Evolutionary conservation across 2,113 vertebrate species (phyloP), one percentile per base, ranked within the genome.

Genomic region (Egretta garzetta): DNA sequence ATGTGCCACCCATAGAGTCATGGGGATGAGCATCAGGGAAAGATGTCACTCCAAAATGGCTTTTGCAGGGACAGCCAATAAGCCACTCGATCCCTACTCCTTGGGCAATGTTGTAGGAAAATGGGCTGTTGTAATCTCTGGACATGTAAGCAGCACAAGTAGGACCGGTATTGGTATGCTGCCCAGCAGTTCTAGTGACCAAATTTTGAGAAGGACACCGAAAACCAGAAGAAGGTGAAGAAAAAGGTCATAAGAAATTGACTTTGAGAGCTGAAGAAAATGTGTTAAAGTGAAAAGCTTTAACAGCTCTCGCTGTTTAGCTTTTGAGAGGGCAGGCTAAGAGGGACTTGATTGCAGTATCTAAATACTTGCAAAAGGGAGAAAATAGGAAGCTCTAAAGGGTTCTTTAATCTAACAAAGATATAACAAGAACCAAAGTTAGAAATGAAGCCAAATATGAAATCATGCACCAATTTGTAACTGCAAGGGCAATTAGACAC

Each of bases 401-500:
- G 16, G 32, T 82, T 93, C 49, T 68, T 93, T 86, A 70, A 62
- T 90, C 53, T 70, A 83, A 90, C 49, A 88, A 76, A 76, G 33
- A 76, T 86, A 64, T 76, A 83, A 83, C 63, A 88, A 90, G 88
- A 95, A 86, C 1, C 19, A 92, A 73, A 93, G 39, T 58, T 64
- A 70, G 35, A 96, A 96, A 86, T 83, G 1, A 88, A 92, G 58
- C 75, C 67, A 96, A 92, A 93, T 92, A 80, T 72, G 33, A 96
- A 97, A 95, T 92, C 71, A 90, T 76, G 45, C 83, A 90, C 39
- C 67, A 83, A 88, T 95, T 96, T 92, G 79, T 95, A 93, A 88
- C 53, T 88, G 71, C 53, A 93, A 80, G 85, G 93, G 33, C 8
- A 26, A 90, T 86, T 95, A 95, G 30, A 52, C 24, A 56, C 2